Evolutionary conservation across 2,797 vertebrate genomes (phyloP).

Genomic region (Takifugu rubripes): DNA sequence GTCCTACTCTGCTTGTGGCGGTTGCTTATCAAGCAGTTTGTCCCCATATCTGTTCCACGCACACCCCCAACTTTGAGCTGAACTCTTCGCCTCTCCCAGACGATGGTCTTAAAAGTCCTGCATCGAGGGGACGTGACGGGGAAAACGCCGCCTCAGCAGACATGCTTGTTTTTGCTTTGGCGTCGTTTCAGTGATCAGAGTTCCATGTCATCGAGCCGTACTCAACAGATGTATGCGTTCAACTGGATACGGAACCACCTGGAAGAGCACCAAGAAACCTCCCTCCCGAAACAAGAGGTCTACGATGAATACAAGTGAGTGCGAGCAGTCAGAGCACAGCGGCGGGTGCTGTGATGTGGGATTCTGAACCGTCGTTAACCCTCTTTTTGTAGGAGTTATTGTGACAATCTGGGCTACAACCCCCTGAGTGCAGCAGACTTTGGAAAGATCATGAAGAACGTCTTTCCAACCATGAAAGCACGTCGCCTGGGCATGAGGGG

Average conservation of each 20-base stretch:
- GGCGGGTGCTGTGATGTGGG: neutral
- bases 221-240: constrained; percentile 98
- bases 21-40: constrained; percentile 58
- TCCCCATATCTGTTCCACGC: constrained; percentile 78
- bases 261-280: constrained; percentile 98
- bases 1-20: no score
- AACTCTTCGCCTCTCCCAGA: constrained; percentile 80
- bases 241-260: constrained; percentile 98
- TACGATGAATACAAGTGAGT: constrained; percentile 99
- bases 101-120: constrained; percentile 78
- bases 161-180: constrained; percentile 1
- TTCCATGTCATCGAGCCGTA: constrained; percentile 96
- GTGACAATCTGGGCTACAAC: constrained; percentile 99
- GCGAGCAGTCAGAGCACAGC: neutral
- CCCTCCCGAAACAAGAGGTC: constrained; percentile 98
- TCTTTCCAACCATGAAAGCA: constrained; percentile 99
- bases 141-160: constrained; percentile 37
- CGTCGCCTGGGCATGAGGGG: constrained; percentile 98
- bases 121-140: constrained; percentile 66
- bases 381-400: constrained; percentile 91
- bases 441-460: constrained; percentile 99
- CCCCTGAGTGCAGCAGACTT: constrained; percentile 99
- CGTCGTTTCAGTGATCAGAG: constrained; percentile 84
- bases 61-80: constrained; percentile 78
- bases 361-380: neutral